Percentiles rank a stretch among this genome's conserved stretches.
phyloP scores from a whole-genome alignment of 2,113 vertebrate species.

The Shinisaurus crocodilurus region DNA sequence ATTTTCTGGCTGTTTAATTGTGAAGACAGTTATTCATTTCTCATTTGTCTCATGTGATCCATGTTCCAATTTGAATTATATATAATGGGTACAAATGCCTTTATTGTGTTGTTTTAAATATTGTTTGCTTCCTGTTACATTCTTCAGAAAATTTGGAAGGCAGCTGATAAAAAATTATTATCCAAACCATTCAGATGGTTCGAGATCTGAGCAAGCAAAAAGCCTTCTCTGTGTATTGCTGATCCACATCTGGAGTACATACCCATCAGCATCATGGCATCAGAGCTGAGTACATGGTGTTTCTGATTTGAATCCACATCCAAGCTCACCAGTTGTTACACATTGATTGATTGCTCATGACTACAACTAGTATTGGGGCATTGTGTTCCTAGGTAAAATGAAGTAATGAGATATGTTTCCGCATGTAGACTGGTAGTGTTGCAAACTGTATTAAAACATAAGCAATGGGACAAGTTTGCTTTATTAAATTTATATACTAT shows the following conservation, averaged over 20 bases:
- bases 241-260: background rate
- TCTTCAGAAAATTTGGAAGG: slow-evolving; percentile 31
- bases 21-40: slow-evolving; percentile 11
- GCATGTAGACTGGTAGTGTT: background rate
- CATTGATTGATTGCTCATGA: background rate
- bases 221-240: background rate
- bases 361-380: background rate
- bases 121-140: background rate
- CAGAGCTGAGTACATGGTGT: background rate
- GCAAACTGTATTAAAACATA: too few species aligned
- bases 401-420: background rate
- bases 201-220: background rate
- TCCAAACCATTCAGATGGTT: background rate
- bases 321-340: background rate
- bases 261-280: background rate
- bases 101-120: slow-evolving; percentile 2
- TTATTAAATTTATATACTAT: too few species aligned
- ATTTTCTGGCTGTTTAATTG: background rate
- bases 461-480: too few species aligned
- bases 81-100: slow-evolving; percentile 14
- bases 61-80: slow-evolving; percentile 19
- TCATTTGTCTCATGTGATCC: background rate
- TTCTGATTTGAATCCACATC: background rate
- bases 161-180: slow-evolving; percentile 30
- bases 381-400: background rate